Conservation (phyloP, 2,797 vertebrate genomes). For the Characodon lateralis region DNA sequence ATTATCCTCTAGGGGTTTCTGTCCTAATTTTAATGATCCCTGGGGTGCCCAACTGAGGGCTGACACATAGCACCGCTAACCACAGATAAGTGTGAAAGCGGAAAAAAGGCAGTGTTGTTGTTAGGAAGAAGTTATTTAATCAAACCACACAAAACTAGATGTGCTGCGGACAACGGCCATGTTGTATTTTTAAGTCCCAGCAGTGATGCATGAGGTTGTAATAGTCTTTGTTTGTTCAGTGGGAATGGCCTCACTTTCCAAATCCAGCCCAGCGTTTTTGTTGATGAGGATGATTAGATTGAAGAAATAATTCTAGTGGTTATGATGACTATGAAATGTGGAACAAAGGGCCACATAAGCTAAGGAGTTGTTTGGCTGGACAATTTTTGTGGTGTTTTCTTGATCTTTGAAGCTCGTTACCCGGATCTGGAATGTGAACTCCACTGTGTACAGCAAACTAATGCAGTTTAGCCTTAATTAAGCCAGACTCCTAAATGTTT, state of each 20-base stretch:
- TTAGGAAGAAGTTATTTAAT: constrained; percentile 40
- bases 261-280: constrained; percentile 47
- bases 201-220: constrained; percentile 31
- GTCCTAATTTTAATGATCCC: constrained; percentile 46
- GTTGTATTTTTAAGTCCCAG: constrained; percentile 59
- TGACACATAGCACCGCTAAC: constrained; percentile 32
- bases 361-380: constrained; percentile 50
- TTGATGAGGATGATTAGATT: constrained; percentile 63
- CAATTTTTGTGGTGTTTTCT: constrained; percentile 56
- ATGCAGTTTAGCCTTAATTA: constrained; percentile 63
- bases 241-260: constrained; percentile 36
- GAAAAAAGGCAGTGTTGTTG: constrained; percentile 51
- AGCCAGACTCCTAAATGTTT: constrained; percentile 67
- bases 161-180: constrained; percentile 45
- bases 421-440: constrained; percentile 53
- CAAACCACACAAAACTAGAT: constrained; percentile 60
- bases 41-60: constrained; percentile 40
- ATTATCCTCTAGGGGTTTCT: constrained; percentile 15
- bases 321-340: constrained; percentile 49
- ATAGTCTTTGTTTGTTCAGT: constrained; percentile 53
- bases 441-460: constrained; percentile 41
- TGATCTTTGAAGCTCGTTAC: constrained; percentile 57
- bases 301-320: constrained; percentile 58
- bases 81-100: constrained; percentile 36
- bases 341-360: constrained; percentile 29